Evolutionary conservation across 1,140 invertebrate species (phyloP), one percentile per base, ranked within the genome.

Genomic region (Pseudomyrmex pallidus): DNA sequence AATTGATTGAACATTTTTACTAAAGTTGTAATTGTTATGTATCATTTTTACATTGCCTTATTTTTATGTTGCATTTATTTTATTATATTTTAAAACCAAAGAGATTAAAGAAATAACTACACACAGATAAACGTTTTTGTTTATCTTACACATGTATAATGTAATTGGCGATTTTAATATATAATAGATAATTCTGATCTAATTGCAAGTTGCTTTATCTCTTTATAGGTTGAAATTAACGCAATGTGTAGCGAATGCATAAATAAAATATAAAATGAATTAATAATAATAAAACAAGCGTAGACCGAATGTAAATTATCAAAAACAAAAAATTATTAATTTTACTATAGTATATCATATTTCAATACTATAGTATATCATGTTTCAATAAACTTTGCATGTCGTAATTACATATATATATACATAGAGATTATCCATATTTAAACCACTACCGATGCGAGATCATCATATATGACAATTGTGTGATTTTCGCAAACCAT

Each of bases 111-210:
- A 61, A 61, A 20, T n/a, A n/a, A 35, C 4, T 35, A 35, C 35
- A 35, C 17, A 10, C 13, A 12, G 20, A 57, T 46, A 44, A 72
- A 44, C n/a, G 7, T 17, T 17, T 5, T 1, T 17, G 10, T n/a
- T 70, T 56, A 17, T 35, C 22, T 35, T 35, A 56, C 7, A 52
- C 4, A 68, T 17, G 44, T 17, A 56, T 25, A 54, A 25, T 1
- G 0, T 4, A 3, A 25, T 25, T 25, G 25, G 2, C 25, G 1
- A 25, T 25, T 25, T 25, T 25, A n/a, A n/a, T n/a, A n/a, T n/a
- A n/a, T n/a, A n/a, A n/a, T n/a, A n/a, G 25, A 67, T 72, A 72
- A 72, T 35, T 15, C 25, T 72, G 52, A 35, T 35, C 35, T 73
- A 17, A 57, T 25, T 35, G 35, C 52, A 57, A 17, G 52, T 59